A percentile compares a stretch with the other conserved stretches of the same genome.
phyloP scores from a whole-genome alignment of 2,888 invertebrate genomes.

The Euproctis similis region DNA sequence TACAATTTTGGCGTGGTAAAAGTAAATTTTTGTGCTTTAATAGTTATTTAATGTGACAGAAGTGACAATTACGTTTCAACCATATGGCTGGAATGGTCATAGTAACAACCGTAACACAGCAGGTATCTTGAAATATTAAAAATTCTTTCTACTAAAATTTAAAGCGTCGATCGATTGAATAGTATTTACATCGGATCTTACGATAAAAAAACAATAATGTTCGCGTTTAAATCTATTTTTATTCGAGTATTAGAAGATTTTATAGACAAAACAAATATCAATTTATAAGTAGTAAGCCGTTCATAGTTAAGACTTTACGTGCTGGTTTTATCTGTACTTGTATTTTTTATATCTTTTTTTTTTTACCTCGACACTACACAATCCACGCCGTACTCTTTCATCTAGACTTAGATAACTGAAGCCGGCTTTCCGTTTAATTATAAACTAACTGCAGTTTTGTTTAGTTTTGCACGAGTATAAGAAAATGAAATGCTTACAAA shows the following conservation, averaged over 20 bases:
- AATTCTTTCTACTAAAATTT: conserved; percentile 38
- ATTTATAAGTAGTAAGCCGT: conserved; percentile 10
- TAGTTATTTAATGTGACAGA: conserved; percentile 50
- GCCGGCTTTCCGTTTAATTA: too few species aligned
- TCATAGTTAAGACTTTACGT: too few species aligned
- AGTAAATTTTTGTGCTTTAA: conserved; percentile 38
- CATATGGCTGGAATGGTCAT: conserved; percentile 33
- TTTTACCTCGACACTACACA: too few species aligned
- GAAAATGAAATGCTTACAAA: too few species aligned
- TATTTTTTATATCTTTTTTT: too few species aligned
- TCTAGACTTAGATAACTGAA: too few species aligned
- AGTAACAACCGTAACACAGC: conserved; percentile 46
- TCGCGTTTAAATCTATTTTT: conserved; percentile 27
- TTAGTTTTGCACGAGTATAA: too few species aligned
- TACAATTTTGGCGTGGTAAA: conserved; percentile 34
- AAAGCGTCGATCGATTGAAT: conserved; percentile 42
- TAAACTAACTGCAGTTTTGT: too few species aligned
- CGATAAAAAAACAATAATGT: conserved; percentile 42
- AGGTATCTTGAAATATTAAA: conserved; percentile 45
- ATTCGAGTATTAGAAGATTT: conserved; percentile 24
- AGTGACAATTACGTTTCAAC: conserved; percentile 35
- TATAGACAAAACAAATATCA: conserved; percentile 28
- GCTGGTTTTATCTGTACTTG: too few species aligned
- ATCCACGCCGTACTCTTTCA: too few species aligned
- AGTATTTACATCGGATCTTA: conserved; percentile 40